phyloP scores from a whole-genome alignment of 2,888 invertebrate species.

The Pteria penguin region DNA sequence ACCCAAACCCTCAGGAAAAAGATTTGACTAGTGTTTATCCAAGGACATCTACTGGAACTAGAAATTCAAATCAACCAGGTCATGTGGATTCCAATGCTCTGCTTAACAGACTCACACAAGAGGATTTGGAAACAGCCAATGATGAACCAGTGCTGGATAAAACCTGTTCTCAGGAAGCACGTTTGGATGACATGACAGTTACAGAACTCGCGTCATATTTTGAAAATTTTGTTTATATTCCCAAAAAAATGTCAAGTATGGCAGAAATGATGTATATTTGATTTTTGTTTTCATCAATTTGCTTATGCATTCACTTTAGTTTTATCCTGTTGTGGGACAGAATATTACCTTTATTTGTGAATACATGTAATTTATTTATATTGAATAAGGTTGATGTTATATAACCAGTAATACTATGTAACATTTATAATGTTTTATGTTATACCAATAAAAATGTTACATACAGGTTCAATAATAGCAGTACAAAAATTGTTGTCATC shows the following conservation, averaged over 20 bases:
- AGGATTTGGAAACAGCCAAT: background rate
- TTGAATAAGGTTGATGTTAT: too few species aligned
- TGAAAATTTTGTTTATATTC: slow-evolving; percentile 96
- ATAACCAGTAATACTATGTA: too few species aligned
- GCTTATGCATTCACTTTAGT: background rate
- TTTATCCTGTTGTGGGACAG: background rate
- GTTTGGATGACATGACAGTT: slow-evolving; percentile 90
- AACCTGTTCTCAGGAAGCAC: slow-evolving; percentile 89
- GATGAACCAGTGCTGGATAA: slow-evolving; percentile 25
- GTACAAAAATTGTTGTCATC: background rate
- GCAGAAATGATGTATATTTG: slow-evolving; percentile 98
- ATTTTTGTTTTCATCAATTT: slow-evolving; percentile 14
- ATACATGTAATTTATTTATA: too few species aligned
- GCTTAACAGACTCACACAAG: background rate
- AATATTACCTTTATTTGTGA: too few species aligned
- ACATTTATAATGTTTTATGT: too few species aligned
- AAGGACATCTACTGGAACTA: background rate
- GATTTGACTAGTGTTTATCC: slow-evolving; percentile 1
- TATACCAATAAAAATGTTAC: too few species aligned
- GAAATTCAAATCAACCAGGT: background rate
- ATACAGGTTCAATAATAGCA: background rate
- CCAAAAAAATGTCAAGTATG: slow-evolving; percentile 98
- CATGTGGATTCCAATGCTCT: background rate
- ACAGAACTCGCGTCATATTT: slow-evolving; percentile 97
- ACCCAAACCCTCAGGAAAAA: background rate